Evolutionary conservation across 1,140 invertebrate species (phyloP), one percentile per base, ranked within the genome.

Genomic region (Apis cerana): DNA sequence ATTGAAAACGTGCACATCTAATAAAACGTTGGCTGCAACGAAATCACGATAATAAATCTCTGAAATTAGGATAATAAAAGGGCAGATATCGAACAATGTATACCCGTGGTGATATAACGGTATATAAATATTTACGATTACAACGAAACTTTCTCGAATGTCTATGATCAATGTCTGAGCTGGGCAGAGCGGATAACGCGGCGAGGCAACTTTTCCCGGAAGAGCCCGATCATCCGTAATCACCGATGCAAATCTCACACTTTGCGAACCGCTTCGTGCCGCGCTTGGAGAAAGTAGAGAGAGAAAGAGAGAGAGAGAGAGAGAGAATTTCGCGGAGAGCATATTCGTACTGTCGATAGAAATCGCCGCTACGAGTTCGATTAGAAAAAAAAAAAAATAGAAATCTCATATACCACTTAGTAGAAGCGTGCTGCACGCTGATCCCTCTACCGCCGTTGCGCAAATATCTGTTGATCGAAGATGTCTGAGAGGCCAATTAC

Each of bases 191-290:
- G 21, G 33, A 23, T n/a, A n/a, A 56, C 12, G 17, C n/a, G 33
- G 52, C 43, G 61, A 54, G 13, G 59, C 70, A 74, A 78, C 65
- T 85, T 87, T 86, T 86, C 86, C 90, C 89, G 88, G 89, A 91
- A 91, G 89, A 89, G 83, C 27, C 80, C 80, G 84, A 83, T 88
- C 86, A 89, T 89, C 83, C 83, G 78, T 90, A 90, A 91, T 91
- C 89, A 82, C 71, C 85, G 84, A 89, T 90, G 84, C 83, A 89
- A 90, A 91, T 91, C 88, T 89, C 79, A 82, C 84, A 90, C 88
- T 80, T 89, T 62, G 59, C 54, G 17, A 67, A 56, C 85, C 65
- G 86, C 54, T 77, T 80, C 85, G 54, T 64, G 78, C 61, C 52
- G n/a, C 82, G 21, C 33, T 59, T 43, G 52, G 86, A 83, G 88